Evolutionary conservation across 2,888 invertebrate species (phyloP), one percentile per base, ranked within the genome.

Genomic region (Patella depressa): DNA sequence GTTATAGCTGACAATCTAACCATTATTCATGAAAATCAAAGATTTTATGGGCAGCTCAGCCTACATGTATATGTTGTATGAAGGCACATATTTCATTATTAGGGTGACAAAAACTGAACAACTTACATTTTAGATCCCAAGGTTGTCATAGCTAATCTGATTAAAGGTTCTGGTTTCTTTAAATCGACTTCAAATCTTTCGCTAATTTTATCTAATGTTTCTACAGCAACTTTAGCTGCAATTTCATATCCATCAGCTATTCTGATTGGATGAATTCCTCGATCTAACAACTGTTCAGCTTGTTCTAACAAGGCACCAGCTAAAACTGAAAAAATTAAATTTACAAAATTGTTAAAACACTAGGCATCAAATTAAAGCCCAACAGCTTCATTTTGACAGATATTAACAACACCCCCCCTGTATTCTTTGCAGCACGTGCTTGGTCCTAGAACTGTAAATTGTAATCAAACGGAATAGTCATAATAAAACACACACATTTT

Each of bases 211-310:
- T 98, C 97, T 82, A 99, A 93, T 90, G 97, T 96, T 65, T 95
- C 93, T 0, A 96, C 94, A 0, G 98, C 98, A 78, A 95, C 94
- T 83, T 96, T 96, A 0, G 98, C 97, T 0, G 99, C 99, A 92
- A 98, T 93, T 92, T 99, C 99, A 90, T 97, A 99, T 72, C 99
- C 99, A 92, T 99, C 99, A 9, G 99, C 98, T 86, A 99, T 97
- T 86, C 99, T 95, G 87, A 99, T 98, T 0, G 99, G 99, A 92
- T 99, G 99, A 90, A 99, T 98, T 70, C 99, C 99, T 88, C 96
- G 96, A 93, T 99, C 98, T 5, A 99, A 92, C 15, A 99, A 92
- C 82, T 94, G 93, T 86, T 98, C 96, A 0, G 99, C 98, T 91
- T 99, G 98, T 90, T 99, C 99, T 77, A 99, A 91, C 2, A 99